Conservation (phyloP, 2,888 invertebrate genomes). For the Meganola albula region DNA sequence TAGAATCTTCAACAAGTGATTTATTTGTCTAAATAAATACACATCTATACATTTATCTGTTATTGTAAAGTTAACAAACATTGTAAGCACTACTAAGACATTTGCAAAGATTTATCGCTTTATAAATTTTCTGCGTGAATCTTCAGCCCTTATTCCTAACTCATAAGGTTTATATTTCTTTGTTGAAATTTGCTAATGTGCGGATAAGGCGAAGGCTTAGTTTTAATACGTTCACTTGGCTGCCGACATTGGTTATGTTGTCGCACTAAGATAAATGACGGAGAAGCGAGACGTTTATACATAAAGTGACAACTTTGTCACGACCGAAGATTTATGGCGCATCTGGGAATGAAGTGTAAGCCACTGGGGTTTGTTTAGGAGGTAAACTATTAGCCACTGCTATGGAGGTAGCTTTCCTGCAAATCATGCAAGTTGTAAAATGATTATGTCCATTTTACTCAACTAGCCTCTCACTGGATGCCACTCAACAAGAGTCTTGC, state of each 20-base stretch:
- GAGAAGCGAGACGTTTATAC: conserved; percentile 48
- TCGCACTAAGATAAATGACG: conserved; percentile 61
- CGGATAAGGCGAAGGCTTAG: conserved; percentile 37
- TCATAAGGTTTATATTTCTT: conserved; percentile 30
- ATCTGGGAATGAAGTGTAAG: conserved; percentile 27
- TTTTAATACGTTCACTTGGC: conserved; percentile 53
- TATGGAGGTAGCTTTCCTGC: too few species aligned
- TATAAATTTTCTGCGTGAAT: conserved; percentile 27
- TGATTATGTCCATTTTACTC: too few species aligned
- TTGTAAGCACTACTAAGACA: conserved; percentile 43
- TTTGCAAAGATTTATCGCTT: conserved; percentile 43
- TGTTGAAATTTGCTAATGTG: conserved; percentile 28
- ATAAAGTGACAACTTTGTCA: conserved; percentile 54
- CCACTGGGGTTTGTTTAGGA: conserved; percentile 23
- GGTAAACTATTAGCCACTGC: conserved; percentile 21
- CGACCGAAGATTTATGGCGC: conserved; percentile 37
- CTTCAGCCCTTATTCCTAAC: conserved; percentile 25
- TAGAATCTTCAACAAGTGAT: conserved; percentile 18
- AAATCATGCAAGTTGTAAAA: too few species aligned
- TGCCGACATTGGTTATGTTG: conserved; percentile 54
- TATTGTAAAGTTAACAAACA: conserved; percentile 39
- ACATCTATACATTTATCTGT: conserved; percentile 34
- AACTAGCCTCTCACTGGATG: too few species aligned
- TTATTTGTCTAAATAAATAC: conserved; percentile 18
- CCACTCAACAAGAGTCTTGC: too few species aligned